Conservation (phyloP, 2,888 invertebrate species). For the Thecophora atra region DNA sequence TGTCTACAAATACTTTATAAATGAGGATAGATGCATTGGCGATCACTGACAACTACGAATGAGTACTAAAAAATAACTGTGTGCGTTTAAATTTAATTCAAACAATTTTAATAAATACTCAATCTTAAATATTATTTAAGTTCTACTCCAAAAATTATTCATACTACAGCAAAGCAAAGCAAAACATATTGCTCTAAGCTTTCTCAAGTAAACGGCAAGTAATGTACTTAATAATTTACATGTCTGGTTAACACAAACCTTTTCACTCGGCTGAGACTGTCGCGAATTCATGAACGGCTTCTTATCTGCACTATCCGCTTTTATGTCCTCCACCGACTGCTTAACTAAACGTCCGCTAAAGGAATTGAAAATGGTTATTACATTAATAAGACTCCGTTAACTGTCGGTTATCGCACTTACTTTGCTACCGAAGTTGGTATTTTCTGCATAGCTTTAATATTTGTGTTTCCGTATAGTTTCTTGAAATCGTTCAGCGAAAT, state of each 20-base stretch:
- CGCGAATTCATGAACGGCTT: constrained; percentile 54
- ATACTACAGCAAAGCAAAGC: not conserved
- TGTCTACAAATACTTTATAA: no score
- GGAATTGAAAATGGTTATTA: constrained; percentile 6
- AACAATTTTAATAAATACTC: no score
- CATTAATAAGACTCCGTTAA: not conserved
- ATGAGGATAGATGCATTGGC: no score
- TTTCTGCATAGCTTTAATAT: constrained; percentile 58
- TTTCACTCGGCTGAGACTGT: constrained; percentile 50
- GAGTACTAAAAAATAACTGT: no score
- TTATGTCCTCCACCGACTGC: constrained; percentile 44
- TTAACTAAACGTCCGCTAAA: constrained; percentile 56
- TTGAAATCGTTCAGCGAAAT: constrained; percentile 64
- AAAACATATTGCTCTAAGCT: not conserved
- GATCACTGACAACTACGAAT: no score
- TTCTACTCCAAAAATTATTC: no score
- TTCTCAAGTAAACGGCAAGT: not conserved
- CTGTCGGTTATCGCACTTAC: constrained; percentile 43
- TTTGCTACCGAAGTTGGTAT: constrained; percentile 56
- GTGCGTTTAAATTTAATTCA: no score
- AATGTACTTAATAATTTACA: not conserved
- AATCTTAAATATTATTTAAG: no score
- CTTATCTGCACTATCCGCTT: constrained; percentile 45
- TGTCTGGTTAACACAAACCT: constrained; percentile 47
- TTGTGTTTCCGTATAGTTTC: constrained; percentile 59